Percentiles rank a stretch among this genome's conserved stretches.
Conservation (phyloP, 2,797 vertebrate genomes). For the Eospalax fontanierii region DNA sequence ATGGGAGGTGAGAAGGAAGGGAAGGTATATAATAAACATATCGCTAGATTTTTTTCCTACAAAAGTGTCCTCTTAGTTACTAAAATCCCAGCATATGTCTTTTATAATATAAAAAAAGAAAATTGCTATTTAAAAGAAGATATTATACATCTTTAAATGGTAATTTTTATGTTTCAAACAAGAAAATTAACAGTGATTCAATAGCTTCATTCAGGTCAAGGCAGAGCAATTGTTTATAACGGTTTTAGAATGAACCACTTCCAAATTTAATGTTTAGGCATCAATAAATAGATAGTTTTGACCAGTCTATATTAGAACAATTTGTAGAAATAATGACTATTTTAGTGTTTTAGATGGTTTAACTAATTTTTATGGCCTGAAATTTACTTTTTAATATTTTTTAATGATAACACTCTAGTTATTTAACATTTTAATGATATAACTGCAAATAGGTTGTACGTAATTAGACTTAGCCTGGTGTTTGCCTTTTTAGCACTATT, state of each 20-base stretch:
- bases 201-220: slow-evolving; percentile 59
- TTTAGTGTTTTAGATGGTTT: slow-evolving; percentile 7
- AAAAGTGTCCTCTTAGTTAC: slow-evolving; percentile 23
- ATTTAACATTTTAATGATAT: not conserved
- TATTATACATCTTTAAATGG: slow-evolving; percentile 5
- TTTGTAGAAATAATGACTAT: not conserved
- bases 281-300: slow-evolving; percentile 7
- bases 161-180: slow-evolving; percentile 3
- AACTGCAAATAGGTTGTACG: not conserved
- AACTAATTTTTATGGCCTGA: slow-evolving; percentile 37
- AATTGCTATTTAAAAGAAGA: not conserved
- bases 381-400: slow-evolving; percentile 46
- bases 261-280: slow-evolving; percentile 45
- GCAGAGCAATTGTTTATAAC: not conserved
- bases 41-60: not conserved
- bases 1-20: not conserved
- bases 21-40: not conserved
- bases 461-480: not conserved
- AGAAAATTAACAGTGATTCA: slow-evolving; percentile 46
- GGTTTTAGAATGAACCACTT: slow-evolving; percentile 34
- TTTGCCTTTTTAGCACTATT: slow-evolving; percentile 15
- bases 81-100: not conserved
- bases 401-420: not conserved
- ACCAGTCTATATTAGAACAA: slow-evolving; percentile 28
- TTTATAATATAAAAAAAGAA: slow-evolving; percentile 51